phyloP scores from a whole-genome alignment of 2,797 vertebrate species.

The Amphiprion clarkii region DNA sequence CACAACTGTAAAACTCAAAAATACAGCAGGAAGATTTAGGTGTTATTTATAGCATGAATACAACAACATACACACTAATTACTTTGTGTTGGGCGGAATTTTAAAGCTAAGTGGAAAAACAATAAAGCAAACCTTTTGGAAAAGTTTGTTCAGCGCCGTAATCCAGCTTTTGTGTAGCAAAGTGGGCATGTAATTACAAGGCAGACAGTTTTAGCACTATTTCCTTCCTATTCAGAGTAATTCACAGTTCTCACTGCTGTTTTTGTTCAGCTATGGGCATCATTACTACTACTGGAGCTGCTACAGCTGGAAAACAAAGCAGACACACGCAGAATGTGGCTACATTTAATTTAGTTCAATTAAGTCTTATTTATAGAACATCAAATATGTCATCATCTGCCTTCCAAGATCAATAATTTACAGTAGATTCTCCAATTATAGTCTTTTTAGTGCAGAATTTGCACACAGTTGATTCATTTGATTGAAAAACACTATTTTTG shows the following conservation, averaged over 20 bases:
- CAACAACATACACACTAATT: neutral
- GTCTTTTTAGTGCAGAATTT: neutral
- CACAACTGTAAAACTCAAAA: constrained; percentile 2
- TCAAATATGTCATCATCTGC: no score
- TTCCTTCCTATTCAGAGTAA: constrained; percentile 27
- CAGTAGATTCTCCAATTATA: neutral
- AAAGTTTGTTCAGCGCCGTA: constrained; percentile 4
- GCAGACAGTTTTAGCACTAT: constrained; percentile 1
- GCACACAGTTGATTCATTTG: neutral
- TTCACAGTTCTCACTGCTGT: constrained; percentile 30
- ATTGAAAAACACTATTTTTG: neutral
- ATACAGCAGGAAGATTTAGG: neutral
- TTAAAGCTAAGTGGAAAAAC: constrained; percentile 9
- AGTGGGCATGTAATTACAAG: constrained; percentile 28
- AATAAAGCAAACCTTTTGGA: constrained; percentile 9
- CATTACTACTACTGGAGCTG: neutral
- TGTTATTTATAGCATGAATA: neutral
- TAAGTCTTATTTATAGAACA: neutral
- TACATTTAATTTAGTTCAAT: neutral
- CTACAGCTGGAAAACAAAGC: constrained; percentile 33
- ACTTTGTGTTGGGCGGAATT: neutral
- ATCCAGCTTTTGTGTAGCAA: neutral
- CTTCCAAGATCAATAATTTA: neutral
- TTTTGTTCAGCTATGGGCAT: neutral
- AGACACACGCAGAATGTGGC: neutral